Percentiles rank a stretch among this genome's conserved stretches.
phyloP scores from a whole-genome alignment of 2,888 invertebrate species.

The Abrostola triplasia region DNA sequence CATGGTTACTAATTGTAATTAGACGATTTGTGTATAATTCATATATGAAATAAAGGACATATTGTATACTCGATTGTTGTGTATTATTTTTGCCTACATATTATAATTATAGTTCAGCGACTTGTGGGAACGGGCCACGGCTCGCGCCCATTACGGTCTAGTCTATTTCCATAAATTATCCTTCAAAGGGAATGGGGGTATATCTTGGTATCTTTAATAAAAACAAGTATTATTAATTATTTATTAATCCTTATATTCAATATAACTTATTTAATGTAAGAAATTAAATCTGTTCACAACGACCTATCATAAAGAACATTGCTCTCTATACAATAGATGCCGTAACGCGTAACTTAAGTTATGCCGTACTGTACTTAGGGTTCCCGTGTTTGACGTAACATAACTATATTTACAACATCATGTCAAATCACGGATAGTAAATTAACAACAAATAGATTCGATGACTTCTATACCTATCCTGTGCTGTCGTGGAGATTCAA shows the following conservation, averaged over 20 bases:
- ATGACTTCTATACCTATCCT: conserved; percentile 37
- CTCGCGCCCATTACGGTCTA: too few relatives aligned
- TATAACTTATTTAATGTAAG: conserved; percentile 70
- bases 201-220: conserved; percentile 16
- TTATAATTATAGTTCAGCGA: not conserved
- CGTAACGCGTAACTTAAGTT: conserved; percentile 67
- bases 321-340: conserved; percentile 75
- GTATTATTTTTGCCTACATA: conserved; percentile 14
- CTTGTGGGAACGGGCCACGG: too few relatives aligned
- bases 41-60: conserved; percentile 74
- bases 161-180: too few relatives aligned
- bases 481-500: conserved; percentile 56
- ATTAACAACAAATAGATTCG: conserved; percentile 52
- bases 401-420: conserved; percentile 63
- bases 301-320: conserved; percentile 71
- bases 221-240: conserved; percentile 53
- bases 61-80: conserved; percentile 41
- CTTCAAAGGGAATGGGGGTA: not conserved
- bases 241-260: conserved; percentile 77
- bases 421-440: conserved; percentile 57
- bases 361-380: conserved; percentile 67
- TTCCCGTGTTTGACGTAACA: conserved; percentile 61
- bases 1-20: conserved; percentile 77
- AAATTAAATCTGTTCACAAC: conserved; percentile 76
- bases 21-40: conserved; percentile 70